phyloP scores from a whole-genome alignment of 2,888 invertebrate genomes.

The Cantharis flavilabris region DNA sequence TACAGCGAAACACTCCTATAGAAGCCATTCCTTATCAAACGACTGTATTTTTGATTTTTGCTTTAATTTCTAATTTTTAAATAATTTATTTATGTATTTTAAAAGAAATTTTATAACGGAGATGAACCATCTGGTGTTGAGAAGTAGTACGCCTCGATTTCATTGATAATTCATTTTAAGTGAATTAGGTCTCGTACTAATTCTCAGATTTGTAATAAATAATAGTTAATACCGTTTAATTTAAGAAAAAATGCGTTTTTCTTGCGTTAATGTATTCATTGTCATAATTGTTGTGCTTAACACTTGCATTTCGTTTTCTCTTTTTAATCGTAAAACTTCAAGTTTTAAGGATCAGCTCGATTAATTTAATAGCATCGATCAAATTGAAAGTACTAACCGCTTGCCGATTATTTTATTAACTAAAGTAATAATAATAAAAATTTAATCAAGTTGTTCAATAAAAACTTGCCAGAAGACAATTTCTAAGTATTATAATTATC shows the following conservation, averaged over 20 bases:
- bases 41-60: neutral
- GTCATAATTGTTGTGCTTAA: neutral
- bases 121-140: slow-evolving; percentile 7
- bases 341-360: neutral
- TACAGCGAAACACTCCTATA: neutral
- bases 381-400: neutral
- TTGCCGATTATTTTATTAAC: neutral
- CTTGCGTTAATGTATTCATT: neutral
- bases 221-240: neutral
- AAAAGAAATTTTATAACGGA: slow-evolving; percentile 3
- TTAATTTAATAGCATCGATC: neutral
- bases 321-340: neutral
- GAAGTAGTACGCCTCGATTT: slow-evolving; percentile 4
- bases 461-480: neutral
- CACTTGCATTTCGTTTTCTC: neutral
- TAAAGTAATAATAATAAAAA: neutral
- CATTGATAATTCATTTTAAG: slow-evolving; percentile 2
- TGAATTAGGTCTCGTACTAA: neutral
- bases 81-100: neutral
- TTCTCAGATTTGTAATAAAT: neutral
- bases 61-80: neutral
- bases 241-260: neutral
- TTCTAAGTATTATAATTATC: neutral
- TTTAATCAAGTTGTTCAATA: neutral
- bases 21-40: neutral